Percentiles rank a stretch among this genome's conserved stretches.
Evolutionary conservation across 2,797 vertebrate species (phyloP).

Genomic region (Trichosurus vulpecula): DNA sequence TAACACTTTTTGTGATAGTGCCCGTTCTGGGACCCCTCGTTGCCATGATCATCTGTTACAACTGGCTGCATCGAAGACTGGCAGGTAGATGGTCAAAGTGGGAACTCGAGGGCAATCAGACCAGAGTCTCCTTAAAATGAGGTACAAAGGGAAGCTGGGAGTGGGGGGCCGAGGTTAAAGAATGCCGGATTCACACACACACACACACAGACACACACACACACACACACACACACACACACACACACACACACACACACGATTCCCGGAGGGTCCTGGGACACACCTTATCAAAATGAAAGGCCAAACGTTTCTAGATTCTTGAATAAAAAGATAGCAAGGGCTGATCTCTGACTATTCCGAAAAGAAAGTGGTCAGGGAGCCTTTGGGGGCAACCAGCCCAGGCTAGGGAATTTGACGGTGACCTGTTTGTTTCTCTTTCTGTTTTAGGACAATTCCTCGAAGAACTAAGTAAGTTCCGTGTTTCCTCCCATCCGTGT

Average conservation of each 20-base stretch:
- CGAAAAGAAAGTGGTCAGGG: neutral
- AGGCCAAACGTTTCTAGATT: neutral
- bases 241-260: neutral
- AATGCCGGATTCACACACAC: neutral
- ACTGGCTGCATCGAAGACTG: constrained; percentile 76
- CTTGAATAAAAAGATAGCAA: neutral
- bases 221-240: neutral
- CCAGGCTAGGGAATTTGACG: neutral
- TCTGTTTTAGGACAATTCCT: constrained; percentile 78
- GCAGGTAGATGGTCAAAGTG: constrained; percentile 63
- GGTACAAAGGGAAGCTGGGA: neutral
- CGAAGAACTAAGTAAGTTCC: constrained; percentile 79
- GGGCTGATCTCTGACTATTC: neutral
- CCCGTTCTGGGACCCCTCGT: constrained; percentile 73
- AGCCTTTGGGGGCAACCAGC: neutral
- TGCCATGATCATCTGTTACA: constrained; percentile 79
- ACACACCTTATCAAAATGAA: neutral
- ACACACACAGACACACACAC: neutral
- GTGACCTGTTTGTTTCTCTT: constrained; percentile 21
- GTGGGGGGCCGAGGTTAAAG: neutral
- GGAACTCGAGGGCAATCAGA: neutral
- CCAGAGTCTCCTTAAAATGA: neutral
- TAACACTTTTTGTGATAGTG: constrained; percentile 71
- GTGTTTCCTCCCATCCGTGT: neutral
- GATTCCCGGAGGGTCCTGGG: neutral